Percentiles rank a stretch among this genome's conserved stretches.
Evolutionary conservation across 2,113 vertebrate species (phyloP).

Genomic region (Stercorarius parasiticus): DNA sequence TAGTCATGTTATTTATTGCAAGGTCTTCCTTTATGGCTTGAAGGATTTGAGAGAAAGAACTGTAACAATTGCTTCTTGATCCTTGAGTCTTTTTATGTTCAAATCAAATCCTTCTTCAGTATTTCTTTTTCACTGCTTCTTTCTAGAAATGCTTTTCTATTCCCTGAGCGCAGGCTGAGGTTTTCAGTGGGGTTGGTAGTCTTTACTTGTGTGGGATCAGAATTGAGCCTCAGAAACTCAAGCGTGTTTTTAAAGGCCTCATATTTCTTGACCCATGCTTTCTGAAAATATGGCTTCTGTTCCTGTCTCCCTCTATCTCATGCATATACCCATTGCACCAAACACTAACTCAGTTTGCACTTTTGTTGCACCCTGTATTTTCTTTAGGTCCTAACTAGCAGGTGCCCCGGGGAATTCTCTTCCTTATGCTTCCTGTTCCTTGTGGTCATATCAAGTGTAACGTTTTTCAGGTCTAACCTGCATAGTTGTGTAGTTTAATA

Average conservation of each 20-base stretch:
- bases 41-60: not conserved
- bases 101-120: not conserved
- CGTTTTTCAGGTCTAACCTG: not conserved
- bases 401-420: not conserved
- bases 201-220: not conserved
- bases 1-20: not conserved
- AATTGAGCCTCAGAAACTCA: not conserved
- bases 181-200: not conserved
- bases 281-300: not conserved
- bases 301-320: not conserved
- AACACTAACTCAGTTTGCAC: not conserved
- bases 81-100: not conserved
- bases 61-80: not conserved
- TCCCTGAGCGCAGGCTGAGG: not conserved
- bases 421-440: not conserved
- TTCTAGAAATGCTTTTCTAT: not conserved
- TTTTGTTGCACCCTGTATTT: not conserved
- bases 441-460: not conserved
- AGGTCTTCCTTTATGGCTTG: not conserved
- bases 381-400: not conserved
- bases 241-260: not conserved
- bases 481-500: not conserved
- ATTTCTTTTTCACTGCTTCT: not conserved
- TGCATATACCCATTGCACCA: not conserved
- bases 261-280: not conserved